These are phyloP conservation scores for Phyllopteryx taeniolatus DNA, from an alignment of 2,113 vertebrate species.

Conservation along the genomic window DNA sequence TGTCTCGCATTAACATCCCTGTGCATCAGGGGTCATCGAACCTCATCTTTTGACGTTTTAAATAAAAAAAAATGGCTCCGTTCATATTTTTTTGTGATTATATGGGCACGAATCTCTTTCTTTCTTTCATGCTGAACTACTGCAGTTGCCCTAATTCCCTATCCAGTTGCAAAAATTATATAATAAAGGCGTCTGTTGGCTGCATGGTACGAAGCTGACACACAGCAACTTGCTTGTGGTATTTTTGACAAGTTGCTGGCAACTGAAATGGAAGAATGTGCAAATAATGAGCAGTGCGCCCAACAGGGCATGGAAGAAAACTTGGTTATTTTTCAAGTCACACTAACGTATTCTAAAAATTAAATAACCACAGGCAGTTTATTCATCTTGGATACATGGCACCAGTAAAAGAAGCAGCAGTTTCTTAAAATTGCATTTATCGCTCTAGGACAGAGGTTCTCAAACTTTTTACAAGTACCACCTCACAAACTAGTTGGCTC, in stretches of 20 bases:
- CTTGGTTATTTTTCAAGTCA: background rate
- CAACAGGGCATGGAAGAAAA: background rate
- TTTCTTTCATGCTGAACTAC: background rate
- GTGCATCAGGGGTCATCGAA: background rate
- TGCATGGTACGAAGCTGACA: no score
- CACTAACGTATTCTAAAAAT: background rate
- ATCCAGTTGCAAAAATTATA: no score
- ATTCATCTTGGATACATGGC: background rate
- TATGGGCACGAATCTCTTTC: background rate
- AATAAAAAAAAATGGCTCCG: background rate
- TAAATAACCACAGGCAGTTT: background rate
- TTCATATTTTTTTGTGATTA: background rate
- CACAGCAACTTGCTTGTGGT: no score
- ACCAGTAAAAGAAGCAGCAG: background rate
- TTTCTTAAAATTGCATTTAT: background rate
- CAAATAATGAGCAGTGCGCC: background rate
- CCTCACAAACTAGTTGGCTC: no score
- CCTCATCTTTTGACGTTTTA: background rate
- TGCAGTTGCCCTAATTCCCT: background rate
- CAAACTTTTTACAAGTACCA: no score
- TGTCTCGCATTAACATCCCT: background rate
- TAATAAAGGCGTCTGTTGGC: no score
- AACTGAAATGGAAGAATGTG: background rate
- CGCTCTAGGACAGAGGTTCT: no score
- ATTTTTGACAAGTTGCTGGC: background rate